These are phyloP conservation scores for Tetraodon nigroviridis DNA, from an alignment of 2,113 vertebrate species.

Conservation along the genomic window DNA sequence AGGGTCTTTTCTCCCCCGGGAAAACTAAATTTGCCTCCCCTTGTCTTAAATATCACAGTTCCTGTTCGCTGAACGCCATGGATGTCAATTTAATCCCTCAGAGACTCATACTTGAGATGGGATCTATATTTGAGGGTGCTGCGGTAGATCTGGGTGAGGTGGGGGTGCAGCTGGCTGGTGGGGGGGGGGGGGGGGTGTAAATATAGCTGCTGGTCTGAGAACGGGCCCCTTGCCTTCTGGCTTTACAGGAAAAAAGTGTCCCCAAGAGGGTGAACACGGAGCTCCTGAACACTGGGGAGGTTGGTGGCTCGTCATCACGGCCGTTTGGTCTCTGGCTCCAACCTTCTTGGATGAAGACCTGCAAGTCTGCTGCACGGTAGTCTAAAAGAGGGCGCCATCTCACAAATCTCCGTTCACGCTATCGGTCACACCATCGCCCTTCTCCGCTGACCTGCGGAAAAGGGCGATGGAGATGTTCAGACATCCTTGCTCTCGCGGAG, in stretches of 20 bases:
- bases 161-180: slow-evolving; percentile 48
- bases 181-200: slow-evolving; percentile 37
- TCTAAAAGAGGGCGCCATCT: no score
- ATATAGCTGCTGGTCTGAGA: slow-evolving; percentile 62
- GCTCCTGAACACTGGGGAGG: slow-evolving; percentile 9
- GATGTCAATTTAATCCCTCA: slow-evolving; percentile 39
- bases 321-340: no score
- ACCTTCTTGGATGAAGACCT: no score
- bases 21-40: slow-evolving; percentile 23
- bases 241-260: slow-evolving; percentile 50
- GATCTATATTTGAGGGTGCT: slow-evolving; percentile 54
- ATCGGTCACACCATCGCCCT: no score
- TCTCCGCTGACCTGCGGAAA: no score
- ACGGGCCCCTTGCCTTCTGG: slow-evolving; percentile 52
- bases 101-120: slow-evolving; percentile 43
- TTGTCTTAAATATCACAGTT: slow-evolving; percentile 32
- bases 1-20: slow-evolving; percentile 1
- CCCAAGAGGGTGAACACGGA: slow-evolving; percentile 45
- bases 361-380: no score
- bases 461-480: no score
- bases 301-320: no score
- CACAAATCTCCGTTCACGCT: no score
- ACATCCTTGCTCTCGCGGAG: no score
- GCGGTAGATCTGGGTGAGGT: slow-evolving; percentile 30
- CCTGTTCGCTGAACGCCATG: slow-evolving; percentile 19